Percentiles rank a stretch among this genome's conserved stretches.
phyloP scores from a whole-genome alignment of 1,140 invertebrate genomes.

The Drosophila baimaii region DNA sequence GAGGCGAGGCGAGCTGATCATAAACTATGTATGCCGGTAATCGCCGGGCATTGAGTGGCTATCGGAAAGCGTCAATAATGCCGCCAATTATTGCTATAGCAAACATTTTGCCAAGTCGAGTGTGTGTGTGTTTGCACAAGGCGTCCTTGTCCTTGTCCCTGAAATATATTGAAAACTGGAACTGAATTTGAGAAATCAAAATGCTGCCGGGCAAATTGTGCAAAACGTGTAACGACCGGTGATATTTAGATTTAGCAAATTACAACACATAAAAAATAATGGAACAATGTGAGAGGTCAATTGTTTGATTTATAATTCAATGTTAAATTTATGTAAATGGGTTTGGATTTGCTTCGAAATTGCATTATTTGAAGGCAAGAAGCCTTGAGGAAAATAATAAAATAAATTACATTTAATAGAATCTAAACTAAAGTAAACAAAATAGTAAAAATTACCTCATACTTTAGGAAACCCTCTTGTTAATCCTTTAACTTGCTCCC shows the following conservation, averaged over 20 bases:
- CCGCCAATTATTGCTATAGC: slow-evolving; percentile 58
- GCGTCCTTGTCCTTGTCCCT: slow-evolving; percentile 81
- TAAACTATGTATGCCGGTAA: slow-evolving; percentile 46
- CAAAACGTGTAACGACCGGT: slow-evolving; percentile 1
- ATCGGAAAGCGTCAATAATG: slow-evolving; percentile 73
- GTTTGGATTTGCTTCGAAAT: too few relatives aligned
- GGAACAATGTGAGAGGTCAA: not conserved
- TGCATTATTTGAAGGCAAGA: not conserved
- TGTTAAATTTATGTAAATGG: not conserved
- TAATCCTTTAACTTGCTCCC: not conserved
- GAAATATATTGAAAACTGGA: slow-evolving; percentile 22
- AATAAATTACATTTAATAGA: not conserved
- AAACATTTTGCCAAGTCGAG: slow-evolving; percentile 48
- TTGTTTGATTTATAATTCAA: slow-evolving; percentile 1
- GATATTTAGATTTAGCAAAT: slow-evolving; percentile 8
- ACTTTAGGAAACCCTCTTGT: not conserved
- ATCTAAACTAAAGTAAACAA: not conserved
- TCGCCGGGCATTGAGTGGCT: slow-evolving; percentile 66
- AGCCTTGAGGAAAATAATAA: not conserved
- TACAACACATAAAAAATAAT: not conserved
- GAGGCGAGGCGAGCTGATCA: slow-evolving; percentile 27
- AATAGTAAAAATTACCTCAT: not conserved
- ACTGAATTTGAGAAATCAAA: slow-evolving; percentile 33
- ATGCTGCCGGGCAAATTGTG: slow-evolving; percentile 31
- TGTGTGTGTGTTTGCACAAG: slow-evolving; percentile 72